These are phyloP conservation scores for Contarinia nasturtii DNA, from an alignment of 1,140 invertebrate genomes.

Conservation along the genomic window DNA sequence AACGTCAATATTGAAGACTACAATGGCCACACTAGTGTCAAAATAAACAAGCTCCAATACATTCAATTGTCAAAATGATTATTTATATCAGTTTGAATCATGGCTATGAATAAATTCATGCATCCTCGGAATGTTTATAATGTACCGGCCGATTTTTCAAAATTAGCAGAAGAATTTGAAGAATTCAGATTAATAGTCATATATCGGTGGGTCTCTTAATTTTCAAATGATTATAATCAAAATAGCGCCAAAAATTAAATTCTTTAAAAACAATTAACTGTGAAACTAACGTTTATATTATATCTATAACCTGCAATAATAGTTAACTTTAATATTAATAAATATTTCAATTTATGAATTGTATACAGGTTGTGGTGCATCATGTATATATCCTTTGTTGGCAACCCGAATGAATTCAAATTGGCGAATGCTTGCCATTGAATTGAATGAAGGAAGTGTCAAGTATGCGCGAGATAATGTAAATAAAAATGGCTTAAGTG, in stretches of 20 bases:
- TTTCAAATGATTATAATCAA: slow-evolving; percentile 1
- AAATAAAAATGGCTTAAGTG: slow-evolving; percentile 45
- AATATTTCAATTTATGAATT: too few species aligned
- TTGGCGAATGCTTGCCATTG: slow-evolving; percentile 75
- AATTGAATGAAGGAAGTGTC: slow-evolving; percentile 57
- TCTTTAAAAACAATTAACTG: too few species aligned
- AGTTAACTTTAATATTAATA: too few species aligned
- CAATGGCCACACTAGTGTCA: too few species aligned
- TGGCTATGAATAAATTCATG: slow-evolving; percentile 30
- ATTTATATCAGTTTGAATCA: background rate
- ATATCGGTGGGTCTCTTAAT: slow-evolving; percentile 28
- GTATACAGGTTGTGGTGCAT: slow-evolving; percentile 70
- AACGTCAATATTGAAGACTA: too few species aligned
- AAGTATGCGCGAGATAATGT: slow-evolving; percentile 60
- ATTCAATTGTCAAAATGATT: too few species aligned
- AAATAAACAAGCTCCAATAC: too few species aligned
- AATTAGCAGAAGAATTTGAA: slow-evolving; percentile 52
- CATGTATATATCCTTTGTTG: slow-evolving; percentile 79
- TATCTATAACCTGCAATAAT: too few species aligned
- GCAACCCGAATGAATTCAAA: slow-evolving; percentile 48
- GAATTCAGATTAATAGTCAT: slow-evolving; percentile 52
- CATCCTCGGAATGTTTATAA: slow-evolving; percentile 70
- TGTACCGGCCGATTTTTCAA: slow-evolving; percentile 52
- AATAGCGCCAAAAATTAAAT: too few species aligned
- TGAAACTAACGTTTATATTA: too few species aligned